Evolutionary conservation across 2,888 invertebrate genomes (phyloP).

Genomic region (Lasioglossum villosulum): DNA sequence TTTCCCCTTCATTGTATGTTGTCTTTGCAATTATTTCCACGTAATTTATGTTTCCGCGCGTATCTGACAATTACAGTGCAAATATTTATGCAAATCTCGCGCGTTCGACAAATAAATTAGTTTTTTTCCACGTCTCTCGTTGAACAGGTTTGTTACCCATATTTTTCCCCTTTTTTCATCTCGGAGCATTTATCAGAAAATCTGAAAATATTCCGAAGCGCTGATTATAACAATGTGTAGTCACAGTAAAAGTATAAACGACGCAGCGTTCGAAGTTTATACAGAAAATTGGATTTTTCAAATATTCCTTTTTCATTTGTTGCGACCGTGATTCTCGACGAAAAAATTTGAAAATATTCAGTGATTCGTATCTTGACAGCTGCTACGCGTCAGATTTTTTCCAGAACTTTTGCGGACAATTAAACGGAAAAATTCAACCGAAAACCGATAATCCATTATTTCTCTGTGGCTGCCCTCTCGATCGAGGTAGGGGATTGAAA

Average conservation of each 20-base stretch:
- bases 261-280: not conserved
- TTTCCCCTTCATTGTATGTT: not conserved
- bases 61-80: not conserved
- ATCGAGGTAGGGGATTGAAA: not conserved
- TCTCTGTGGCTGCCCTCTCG: not conserved
- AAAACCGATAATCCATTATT: not conserved
- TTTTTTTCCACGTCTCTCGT: not conserved
- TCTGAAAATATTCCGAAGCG: not conserved
- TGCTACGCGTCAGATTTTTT: not conserved
- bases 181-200: not conserved
- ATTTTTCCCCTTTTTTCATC: not conserved
- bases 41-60: not conserved
- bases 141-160: not conserved
- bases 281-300: not conserved
- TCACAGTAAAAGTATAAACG: not conserved
- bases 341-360: not conserved
- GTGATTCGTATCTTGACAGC: not conserved
- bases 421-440: not conserved
- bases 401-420: not conserved
- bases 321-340: not conserved
- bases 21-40: not conserved
- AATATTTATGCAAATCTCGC: not conserved
- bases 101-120: not conserved
- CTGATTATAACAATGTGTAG: not conserved
- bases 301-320: not conserved